Percentiles rank a stretch among this genome's conserved stretches.
phyloP scores from a whole-genome alignment of 2,113 vertebrate species.

The Nothobranchius kuhntae region DNA sequence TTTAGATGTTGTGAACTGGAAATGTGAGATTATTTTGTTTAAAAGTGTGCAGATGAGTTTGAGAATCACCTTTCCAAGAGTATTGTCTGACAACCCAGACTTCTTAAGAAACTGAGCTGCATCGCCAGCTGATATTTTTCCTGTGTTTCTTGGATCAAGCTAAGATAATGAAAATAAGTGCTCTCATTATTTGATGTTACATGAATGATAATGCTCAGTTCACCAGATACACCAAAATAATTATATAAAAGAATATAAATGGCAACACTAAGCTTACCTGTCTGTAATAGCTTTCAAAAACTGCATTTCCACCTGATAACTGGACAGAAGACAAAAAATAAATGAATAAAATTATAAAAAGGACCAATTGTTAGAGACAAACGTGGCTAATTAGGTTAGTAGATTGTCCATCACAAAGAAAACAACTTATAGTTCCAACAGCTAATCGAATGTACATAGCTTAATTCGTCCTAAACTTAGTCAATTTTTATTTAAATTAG shows the following conservation, averaged over 20 bases:
- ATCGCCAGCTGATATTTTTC: slow-evolving; percentile 88
- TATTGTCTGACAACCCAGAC: slow-evolving; percentile 89
- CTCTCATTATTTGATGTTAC: background rate
- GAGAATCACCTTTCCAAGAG: slow-evolving; percentile 87
- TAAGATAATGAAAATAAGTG: slow-evolving; percentile 51
- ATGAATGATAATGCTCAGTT: background rate
- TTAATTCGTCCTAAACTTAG: background rate
- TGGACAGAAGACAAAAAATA: slow-evolving; percentile 59
- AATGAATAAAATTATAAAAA: background rate
- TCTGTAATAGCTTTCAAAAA: slow-evolving; percentile 92
- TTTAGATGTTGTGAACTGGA: background rate
- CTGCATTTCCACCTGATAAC: slow-evolving; percentile 87
- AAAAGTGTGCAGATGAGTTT: background rate
- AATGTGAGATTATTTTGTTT: background rate
- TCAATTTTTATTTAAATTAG: background rate
- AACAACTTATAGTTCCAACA: background rate
- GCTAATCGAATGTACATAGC: background rate
- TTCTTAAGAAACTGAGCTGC: slow-evolving; percentile 95
- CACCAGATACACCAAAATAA: background rate
- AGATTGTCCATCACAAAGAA: background rate
- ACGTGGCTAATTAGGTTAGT: background rate
- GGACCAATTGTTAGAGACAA: background rate
- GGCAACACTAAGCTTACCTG: slow-evolving; percentile 77
- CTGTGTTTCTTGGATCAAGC: slow-evolving; percentile 90
- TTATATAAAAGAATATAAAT: background rate